Base-by-base conservation (phyloP, 2,113 vertebrate genomes). In the Oreotrochilus melanogaster region DNA sequence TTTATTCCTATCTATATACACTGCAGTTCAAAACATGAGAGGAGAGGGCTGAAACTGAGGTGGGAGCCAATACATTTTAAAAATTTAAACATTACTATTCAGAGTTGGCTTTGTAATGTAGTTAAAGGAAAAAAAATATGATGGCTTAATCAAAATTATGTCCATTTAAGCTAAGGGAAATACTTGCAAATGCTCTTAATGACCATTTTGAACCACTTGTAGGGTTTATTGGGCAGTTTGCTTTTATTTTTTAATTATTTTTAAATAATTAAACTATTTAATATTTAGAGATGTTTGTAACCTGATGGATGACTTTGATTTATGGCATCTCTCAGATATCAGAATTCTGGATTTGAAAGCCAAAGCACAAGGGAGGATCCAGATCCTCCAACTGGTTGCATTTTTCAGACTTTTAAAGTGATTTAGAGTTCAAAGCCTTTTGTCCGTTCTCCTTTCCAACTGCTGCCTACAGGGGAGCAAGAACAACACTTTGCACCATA, bases 111-210 rank as follows among this genome's bases (percentile, higher is more conserved):
- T 62, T 76, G 30, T 42, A 88, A 88, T 23, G 27, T 6, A 86
- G 39, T 61, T 88, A 35, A 74, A 84, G n/a, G 25, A 5, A 42
- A 82, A 82, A 78, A 45, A 31, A 43, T 48, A 25, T 25, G 15
- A 11, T 9, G 22, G 23, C 57, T 18, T 64, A 73, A 81, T 73
- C 1, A 1, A 87, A 94, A 85, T 48, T 75, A 18, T 5, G 42
- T 80, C 50, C 92, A 89, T 35, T 72, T 75, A 65, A 64, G 53
- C 39, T 89, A 57, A 89, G 17, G 18, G 56, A 91, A 93, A 89
- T 39, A 85, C 67, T 75, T 93, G 18, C 47, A 88, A 89, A 66
- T 39, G 12, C 8, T 81, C 58, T 60, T 61, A 76, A 76, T 21
- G 51, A 80, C 19, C 10, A 62, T 73, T 90, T 85, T 95, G 62